Percentiles rank a stretch among this genome's conserved stretches.
phyloP scores from a whole-genome alignment of 1,140 invertebrate genomes.

The Magallana gigas region DNA sequence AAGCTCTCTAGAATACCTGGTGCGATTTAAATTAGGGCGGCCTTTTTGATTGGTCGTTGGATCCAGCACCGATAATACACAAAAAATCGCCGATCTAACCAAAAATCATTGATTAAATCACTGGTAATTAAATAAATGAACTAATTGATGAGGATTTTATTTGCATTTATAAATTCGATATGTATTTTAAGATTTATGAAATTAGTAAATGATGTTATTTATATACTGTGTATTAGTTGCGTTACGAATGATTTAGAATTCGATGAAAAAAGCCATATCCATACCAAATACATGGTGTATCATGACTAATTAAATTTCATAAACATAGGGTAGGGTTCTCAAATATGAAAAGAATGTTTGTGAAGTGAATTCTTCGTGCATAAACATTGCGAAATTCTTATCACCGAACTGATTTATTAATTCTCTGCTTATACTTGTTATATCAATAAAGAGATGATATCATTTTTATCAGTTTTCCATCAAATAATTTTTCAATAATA shows the following conservation, averaged over 20 bases:
- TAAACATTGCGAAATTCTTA: conserved; percentile 20
- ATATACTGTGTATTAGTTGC: no score
- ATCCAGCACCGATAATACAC: neutral
- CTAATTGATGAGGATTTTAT: neutral
- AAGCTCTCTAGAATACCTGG: conserved; percentile 33
- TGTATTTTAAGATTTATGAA: no score
- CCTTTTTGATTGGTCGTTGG: neutral
- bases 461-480: neutral
- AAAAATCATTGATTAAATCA: conserved; percentile 9
- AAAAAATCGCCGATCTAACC: conserved; percentile 11
- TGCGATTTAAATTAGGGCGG: conserved; percentile 30
- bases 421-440: neutral
- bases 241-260: neutral
- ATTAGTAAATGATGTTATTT: no score
- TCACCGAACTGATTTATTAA: neutral
- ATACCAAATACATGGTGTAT: neutral
- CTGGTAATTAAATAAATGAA: neutral
- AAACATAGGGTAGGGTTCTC: neutral
- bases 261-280: neutral
- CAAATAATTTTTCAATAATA: neutral
- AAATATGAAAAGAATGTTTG: neutral
- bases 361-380: conserved; percentile 18
- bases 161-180: neutral
- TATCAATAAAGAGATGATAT: neutral
- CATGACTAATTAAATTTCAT: neutral